These are phyloP conservation scores for Chelonus formosanus DNA, from an alignment of 2,888 invertebrate species.

Conservation along the genomic window DNA sequence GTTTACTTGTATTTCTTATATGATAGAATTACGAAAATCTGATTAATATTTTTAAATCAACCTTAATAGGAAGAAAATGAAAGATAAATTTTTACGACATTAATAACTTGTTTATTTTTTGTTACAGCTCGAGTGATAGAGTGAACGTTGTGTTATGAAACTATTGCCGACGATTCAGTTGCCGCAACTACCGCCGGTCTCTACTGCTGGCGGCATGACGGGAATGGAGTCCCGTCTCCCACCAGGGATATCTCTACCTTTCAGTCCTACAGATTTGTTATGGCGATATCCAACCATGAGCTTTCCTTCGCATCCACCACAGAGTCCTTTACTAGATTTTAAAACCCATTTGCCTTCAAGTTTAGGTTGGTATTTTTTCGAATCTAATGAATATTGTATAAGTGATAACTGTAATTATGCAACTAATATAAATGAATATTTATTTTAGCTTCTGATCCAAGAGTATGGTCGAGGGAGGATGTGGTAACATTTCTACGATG, in stretches of 20 bases:
- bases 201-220: conserved; percentile 68
- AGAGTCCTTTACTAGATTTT: conserved; percentile 80
- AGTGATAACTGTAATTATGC: conserved; percentile 5
- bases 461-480: conserved; percentile 90
- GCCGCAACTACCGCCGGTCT: conserved; percentile 63
- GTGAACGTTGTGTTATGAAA: conserved; percentile 66
- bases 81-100: not conserved
- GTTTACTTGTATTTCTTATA: too few species aligned
- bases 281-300: conserved; percentile 88
- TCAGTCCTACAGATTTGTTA: conserved; percentile 82
- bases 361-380: conserved; percentile 65
- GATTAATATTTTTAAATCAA: conserved; percentile 2
- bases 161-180: conserved; percentile 66
- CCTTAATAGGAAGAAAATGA: not conserved
- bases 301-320: conserved; percentile 72
- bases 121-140: conserved; percentile 47
- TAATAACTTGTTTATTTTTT: conserved; percentile 23
- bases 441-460: conserved; percentile 79
- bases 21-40: not conserved
- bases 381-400: conserved; percentile 2
- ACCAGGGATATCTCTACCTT: conserved; percentile 79
- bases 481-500: conserved; percentile 87
- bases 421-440: too few species aligned
- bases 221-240: conserved; percentile 79
- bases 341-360: conserved; percentile 87